Base-by-base conservation (phyloP, 2,113 vertebrate species). In the Prolemur simus region DNA sequence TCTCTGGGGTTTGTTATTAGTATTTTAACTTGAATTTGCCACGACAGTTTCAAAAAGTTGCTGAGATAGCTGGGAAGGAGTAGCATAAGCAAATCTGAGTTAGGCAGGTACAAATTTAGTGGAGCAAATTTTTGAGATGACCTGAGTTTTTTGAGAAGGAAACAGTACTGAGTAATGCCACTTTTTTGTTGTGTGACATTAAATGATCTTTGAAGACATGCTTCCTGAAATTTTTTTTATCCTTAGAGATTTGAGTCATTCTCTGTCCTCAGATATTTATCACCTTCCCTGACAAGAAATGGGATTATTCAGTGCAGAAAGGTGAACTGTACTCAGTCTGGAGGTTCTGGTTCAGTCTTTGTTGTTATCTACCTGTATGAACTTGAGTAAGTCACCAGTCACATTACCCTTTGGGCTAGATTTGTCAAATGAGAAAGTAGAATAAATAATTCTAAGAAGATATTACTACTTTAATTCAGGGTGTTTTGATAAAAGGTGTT, bases 21-120 rank as follows among this genome's bases (percentile, higher is more conserved):
- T 52, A 74, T 85, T 97, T 97, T 96, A 64, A 94, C 64, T 87
- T 86, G 49, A 45, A 21, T 93, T 93, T 96, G 71, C 92, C 91
- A 92, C 23, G 47, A 73, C 32, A 80, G 37, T 95, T 88, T 93
- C 23, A 78, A 80, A 90, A 94, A 87, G 74, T 90, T 81, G 29
- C 45, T 77, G 80, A 63, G 85, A 54, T 81, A 56, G 25, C 52
- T 66, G 32, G 29, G 52, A 78, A 45, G n/a, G 27, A 54, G 20
- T 52, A 89, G 49, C 23, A 7, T 78, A 37, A 87, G 49, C 83
- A 87, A 80, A 52, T 83, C 2, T 58, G 69, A 60, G 58, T 89
- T 89, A 86, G 82, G 45, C 27, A 89, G 52, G 82, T 73, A 85
- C 1, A 93, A 29, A 82, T 86, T 69, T n/a, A 96, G 74, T 49